Conservation (phyloP, 37 sponge, comb jelly and placozoan genomes). For the Theonella swinhoei region DNA sequence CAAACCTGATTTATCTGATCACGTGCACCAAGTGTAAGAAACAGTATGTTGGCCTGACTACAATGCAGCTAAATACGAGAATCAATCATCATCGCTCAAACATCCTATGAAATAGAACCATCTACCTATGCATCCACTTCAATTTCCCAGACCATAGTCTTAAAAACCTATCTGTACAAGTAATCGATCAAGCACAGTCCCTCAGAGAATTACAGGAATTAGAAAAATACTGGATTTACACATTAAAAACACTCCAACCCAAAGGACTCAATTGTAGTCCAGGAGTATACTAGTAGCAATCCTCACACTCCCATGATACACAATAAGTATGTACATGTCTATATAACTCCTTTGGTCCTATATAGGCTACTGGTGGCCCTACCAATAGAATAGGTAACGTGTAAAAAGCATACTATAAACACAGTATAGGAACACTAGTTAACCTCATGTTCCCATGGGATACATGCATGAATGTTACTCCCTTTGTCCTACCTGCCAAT, state of each 20-base stretch:
- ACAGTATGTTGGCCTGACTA: conserved; percentile 42
- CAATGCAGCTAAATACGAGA: conserved; percentile 15
- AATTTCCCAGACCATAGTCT: conserved; percentile 23
- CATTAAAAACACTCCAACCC: conserved; percentile 2
- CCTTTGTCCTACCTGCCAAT: no score
- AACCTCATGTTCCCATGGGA: no score
- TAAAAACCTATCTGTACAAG: conserved; percentile 1
- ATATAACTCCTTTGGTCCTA: no score
- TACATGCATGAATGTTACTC: no score
- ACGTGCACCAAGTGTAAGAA: conserved; percentile 41
- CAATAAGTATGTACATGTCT: no score
- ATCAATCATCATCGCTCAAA: conserved; percentile 21
- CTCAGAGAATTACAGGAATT: not conserved
- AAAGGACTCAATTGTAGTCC: not conserved
- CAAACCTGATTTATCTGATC: conserved; percentile 36
- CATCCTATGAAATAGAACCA: not conserved
- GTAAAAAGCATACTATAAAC: no score
- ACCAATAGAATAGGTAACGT: no score
- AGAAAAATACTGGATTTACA: conserved; percentile 13
- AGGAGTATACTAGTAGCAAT: no score
- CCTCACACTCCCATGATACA: no score
- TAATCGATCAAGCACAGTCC: not conserved
- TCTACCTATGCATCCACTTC: conserved; percentile 12
- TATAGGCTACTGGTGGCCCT: no score
- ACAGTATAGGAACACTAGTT: no score